Base-by-base conservation (phyloP, 2,113 vertebrate genomes). In the Sander lucioperca region DNA sequence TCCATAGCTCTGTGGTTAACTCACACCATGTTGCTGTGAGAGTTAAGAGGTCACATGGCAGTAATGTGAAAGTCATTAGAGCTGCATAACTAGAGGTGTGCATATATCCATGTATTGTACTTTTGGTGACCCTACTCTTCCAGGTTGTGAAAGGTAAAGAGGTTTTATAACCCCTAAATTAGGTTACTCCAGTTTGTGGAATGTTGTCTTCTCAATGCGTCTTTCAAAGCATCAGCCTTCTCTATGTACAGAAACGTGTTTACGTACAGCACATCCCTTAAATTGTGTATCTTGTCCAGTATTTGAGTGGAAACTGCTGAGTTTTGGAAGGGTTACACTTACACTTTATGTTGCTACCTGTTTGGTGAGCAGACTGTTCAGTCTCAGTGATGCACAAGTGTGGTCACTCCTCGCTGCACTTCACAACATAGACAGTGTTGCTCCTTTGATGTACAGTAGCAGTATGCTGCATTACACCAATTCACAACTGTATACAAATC, bases 401-500 rank as follows among this genome's bases (percentile, higher is more conserved):
- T 67, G 27, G 15, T 7, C 9, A 59, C 36, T 30, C 25, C 12
- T 19, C 53, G 25, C 30, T 11, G 15, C 33, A 59, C 21, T 71
- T 19, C 1, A 23, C 45, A 62, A 27, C 27, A 63, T 25, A 9
- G 21, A 25, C 9, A 6, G 25, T 23, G 18, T 11, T 33, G 4
- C 12, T 45, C 54, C 53, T 58, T 7, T 58, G 39, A 62, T 50
- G 33, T 57, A 19, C 23, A 66, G 48, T 19, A 19, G 21, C 27
- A 39, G 43, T 36, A 19, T 18, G 18, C 25, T 66, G 39, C 19
- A 2, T 50, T 6, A 25, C 7, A 21, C 13, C 15, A n/a, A 25
- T 48, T 68, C 56, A 68, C 16, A 69, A 4, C 12, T 54, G 7
- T 71, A 48, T 51, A 36, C 53, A 45, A 53, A 54, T 76, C 47